Evolutionary conservation across 2,888 invertebrate genomes (phyloP).

Genomic region (Synergus japonicus): DNA sequence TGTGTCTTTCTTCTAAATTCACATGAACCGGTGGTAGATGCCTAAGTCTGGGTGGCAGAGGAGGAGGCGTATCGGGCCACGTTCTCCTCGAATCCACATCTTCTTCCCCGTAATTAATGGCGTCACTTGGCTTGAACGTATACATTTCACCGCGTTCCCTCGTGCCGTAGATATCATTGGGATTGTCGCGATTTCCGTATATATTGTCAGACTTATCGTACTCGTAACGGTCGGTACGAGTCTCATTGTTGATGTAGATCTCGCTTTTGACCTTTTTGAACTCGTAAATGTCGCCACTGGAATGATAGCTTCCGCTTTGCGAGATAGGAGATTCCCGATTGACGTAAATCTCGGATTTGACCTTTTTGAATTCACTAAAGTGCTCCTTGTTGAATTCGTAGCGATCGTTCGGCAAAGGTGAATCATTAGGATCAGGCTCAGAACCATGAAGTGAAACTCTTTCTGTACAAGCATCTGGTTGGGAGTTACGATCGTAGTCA

Average conservation of each 20-base stretch:
- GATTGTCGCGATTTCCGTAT: conserved; percentile 70
- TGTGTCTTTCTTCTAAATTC: conserved; percentile 80
- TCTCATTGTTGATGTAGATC: conserved; percentile 65
- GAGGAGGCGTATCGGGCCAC: conserved; percentile 80
- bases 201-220: conserved; percentile 61
- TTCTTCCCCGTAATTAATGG: conserved; percentile 76
- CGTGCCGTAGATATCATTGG: conserved; percentile 69
- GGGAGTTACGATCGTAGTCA: conserved; percentile 62
- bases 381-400: conserved; percentile 71
- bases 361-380: conserved; percentile 72
- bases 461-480: conserved; percentile 68
- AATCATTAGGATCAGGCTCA: conserved; percentile 67
- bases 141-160: conserved; percentile 69
- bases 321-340: conserved; percentile 73
- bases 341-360: conserved; percentile 70
- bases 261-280: conserved; percentile 73
- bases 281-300: conserved; percentile 64
- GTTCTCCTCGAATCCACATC: conserved; percentile 67
- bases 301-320: conserved; percentile 71
- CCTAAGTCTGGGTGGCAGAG: conserved; percentile 81
- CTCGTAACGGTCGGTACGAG: conserved; percentile 63
- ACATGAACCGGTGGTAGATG: conserved; percentile 84
- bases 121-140: conserved; percentile 71
- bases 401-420: conserved; percentile 62
- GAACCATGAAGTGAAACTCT: conserved; percentile 68